Evolutionary conservation across 2,888 invertebrate genomes (phyloP).

Genomic region (Eucera pruinosa): DNA sequence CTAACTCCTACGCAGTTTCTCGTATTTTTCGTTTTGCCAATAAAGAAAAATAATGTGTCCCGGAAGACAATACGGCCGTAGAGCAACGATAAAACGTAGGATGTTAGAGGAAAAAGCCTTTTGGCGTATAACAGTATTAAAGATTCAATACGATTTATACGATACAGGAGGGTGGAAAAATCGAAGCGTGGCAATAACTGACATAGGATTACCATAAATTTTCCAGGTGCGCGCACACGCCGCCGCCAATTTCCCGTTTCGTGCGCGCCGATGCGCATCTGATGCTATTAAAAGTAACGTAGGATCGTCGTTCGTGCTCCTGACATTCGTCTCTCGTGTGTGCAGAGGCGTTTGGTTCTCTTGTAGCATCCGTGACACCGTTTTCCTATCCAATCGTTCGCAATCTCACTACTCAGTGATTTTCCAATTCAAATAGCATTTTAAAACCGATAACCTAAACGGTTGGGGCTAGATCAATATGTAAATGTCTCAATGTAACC

Average conservation of each 20-base stretch:
- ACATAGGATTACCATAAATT: conserved; percentile 51
- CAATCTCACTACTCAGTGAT: conserved; percentile 17
- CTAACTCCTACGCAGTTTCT: background rate
- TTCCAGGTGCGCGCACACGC: conserved; percentile 18
- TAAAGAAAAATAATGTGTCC: background rate
- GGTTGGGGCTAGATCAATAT: conserved; percentile 8
- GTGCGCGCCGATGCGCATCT: conserved; percentile 27
- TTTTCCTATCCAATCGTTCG: conserved; percentile 36
- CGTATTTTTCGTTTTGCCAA: no score
- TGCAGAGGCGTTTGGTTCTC: conserved; percentile 24
- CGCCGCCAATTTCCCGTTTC: conserved; percentile 43
- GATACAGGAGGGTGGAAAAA: conserved; percentile 15
- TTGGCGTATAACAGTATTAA: conserved; percentile 2
- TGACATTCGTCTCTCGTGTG: conserved; percentile 18
- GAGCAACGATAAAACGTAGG: conserved; percentile 12
- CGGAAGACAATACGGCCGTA: background rate
- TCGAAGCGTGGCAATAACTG: conserved; percentile 22
- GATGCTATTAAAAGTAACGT: conserved; percentile 48
- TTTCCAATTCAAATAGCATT: conserved; percentile 1
- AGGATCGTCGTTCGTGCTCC: conserved; percentile 8
- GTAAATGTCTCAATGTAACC: background rate
- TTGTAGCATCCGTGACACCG: conserved; percentile 42
- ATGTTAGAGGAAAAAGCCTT: background rate
- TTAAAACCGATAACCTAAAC: background rate
- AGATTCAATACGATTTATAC: conserved; percentile 35